phyloP scores from a whole-genome alignment of 2,888 invertebrate species.

The Limnephilus lunatus region DNA sequence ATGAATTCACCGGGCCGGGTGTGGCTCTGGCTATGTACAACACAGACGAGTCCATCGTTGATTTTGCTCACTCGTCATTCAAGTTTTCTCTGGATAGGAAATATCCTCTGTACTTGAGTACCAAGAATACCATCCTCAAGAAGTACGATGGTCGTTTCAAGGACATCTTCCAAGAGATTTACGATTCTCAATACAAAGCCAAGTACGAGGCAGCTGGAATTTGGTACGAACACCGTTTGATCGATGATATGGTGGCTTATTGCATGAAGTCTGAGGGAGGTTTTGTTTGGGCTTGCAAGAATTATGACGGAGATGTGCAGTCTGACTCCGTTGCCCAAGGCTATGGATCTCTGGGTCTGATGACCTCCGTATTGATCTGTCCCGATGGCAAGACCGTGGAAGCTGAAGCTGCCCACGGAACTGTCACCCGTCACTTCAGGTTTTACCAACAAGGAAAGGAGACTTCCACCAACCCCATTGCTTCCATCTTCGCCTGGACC shows the following conservation, averaged over 20 bases:
- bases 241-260: conserved; percentile 99
- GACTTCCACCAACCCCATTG: conserved; percentile 99
- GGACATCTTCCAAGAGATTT: conserved; percentile 97
- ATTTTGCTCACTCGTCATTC: conserved; percentile 97
- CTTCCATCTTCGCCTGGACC: conserved; percentile 99
- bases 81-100: conserved; percentile 90
- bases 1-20: conserved; percentile 92
- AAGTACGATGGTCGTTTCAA: conserved; percentile 97
- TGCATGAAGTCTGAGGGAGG: conserved; percentile 98
- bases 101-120: conserved; percentile 95
- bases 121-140: conserved; percentile 98
- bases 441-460: conserved; percentile 96
- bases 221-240: conserved; percentile 98
- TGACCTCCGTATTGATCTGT: conserved; percentile 98
- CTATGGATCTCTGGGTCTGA: conserved; percentile 95
- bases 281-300: conserved; percentile 99
- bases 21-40: conserved; percentile 97
- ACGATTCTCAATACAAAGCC: conserved; percentile 90
- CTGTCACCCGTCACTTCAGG: conserved; percentile 94
- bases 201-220: conserved; percentile 91
- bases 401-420: conserved; percentile 98
- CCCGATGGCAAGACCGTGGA: conserved; percentile 99
- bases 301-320: conserved; percentile 99
- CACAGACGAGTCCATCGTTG: conserved; percentile 94
- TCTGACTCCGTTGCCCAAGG: conserved; percentile 99